phyloP scores from a whole-genome alignment of 2,113 vertebrate genomes.

The Lichenostomus cassidix region DNA sequence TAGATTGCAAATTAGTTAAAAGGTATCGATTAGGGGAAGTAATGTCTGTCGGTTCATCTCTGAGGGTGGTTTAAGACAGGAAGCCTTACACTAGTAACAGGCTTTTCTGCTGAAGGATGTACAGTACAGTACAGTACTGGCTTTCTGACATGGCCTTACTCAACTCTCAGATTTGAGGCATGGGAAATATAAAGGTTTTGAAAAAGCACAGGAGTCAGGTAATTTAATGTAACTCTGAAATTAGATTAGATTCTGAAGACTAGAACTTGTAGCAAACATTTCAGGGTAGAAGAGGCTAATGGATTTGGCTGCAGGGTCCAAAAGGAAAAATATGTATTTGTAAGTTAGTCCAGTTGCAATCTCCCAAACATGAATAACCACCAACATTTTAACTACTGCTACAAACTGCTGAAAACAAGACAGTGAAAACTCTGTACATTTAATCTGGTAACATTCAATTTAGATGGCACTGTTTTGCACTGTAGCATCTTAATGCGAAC shows the following conservation, averaged over 20 bases:
- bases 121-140: neutral
- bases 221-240: neutral
- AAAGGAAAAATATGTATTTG: neutral
- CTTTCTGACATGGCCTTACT: conserved; percentile 2
- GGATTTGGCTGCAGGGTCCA: neutral
- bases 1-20: neutral
- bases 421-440: neutral
- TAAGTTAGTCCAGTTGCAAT: neutral
- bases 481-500: neutral
- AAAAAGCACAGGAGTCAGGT: neutral
- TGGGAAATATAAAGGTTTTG: neutral
- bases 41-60: neutral
- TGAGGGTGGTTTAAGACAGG: neutral
- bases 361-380: neutral
- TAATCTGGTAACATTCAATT: conserved; percentile 16
- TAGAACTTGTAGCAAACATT: neutral
- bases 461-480: neutral
- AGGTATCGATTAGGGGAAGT: neutral
- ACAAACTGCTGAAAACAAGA: conserved; percentile 11
- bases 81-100: neutral
- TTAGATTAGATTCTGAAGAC: neutral
- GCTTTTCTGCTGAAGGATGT: neutral
- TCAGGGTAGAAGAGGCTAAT: neutral
- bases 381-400: neutral
- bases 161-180: neutral